Evolutionary conservation across 2,797 vertebrate genomes (phyloP), one percentile per base, ranked within the genome.

Genomic region (Paramormyrops hopkinsi): DNA sequence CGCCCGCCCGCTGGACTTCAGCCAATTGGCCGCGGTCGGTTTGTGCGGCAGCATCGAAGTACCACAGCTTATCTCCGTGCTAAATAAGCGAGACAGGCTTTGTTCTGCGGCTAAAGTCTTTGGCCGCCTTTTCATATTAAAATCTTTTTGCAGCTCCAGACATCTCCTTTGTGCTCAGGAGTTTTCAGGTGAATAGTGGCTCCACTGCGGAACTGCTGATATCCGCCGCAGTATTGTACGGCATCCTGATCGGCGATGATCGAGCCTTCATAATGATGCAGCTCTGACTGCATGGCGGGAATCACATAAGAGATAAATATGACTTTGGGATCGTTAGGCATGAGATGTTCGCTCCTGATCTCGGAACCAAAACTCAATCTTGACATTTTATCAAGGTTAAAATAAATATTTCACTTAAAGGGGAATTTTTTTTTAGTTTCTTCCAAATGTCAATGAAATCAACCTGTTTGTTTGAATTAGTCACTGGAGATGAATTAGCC

Each of bases 331-430:
- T 84, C 46, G 3, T 51, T 85, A 82, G 37, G n/a, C 46, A 84
- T 29, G n/a, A 46, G 82, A 22, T 7, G 9, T 84, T 50, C 9
- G 3, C 5, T 85, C 19, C 44, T 48, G 44, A 29, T 85, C 82
- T 85, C 46, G 0, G 48, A 85, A 25, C 48, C 48, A 25, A 14
- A 29, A 12, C 82, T 19, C 82, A 5, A 3, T 84, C 82, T 25
- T 50, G 76, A 84, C 9, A 85, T 50, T 51, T 85, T 48, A 85
- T 48, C 46, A 85, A 46, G 44, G 82, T 29, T 25, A 48, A 85
- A 51, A 84, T 84, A 84, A 85, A 25, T 85, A 50, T 85, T 85
- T 85, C 29, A 73, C 69, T 17, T 73, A 73, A 73, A 73, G 4
- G 65, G 29, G 65, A 29, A 29, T 29, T 29, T 29, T 29, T 29